Evolutionary conservation across 2,113 vertebrate genomes (phyloP).

Genomic region (Deroptyus accipitrinus): DNA sequence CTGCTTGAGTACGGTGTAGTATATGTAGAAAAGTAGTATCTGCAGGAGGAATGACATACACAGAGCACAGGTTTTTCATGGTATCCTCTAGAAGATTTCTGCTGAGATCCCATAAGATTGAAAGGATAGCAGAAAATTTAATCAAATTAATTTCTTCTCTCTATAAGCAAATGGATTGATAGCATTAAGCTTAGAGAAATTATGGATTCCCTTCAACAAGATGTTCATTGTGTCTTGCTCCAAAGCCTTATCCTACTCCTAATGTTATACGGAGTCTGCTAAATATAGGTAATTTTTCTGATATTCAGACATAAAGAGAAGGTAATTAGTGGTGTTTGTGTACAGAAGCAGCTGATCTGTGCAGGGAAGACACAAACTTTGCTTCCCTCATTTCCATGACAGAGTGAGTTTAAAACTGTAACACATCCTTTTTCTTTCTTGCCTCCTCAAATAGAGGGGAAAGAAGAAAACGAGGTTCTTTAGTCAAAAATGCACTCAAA

Average conservation of each 20-base stretch:
- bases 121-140: neutral
- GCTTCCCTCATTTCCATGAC: neutral
- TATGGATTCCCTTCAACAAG: neutral
- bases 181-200: neutral
- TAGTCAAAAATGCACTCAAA: neutral
- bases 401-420: neutral
- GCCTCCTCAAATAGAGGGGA: neutral
- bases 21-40: neutral
- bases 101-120: neutral
- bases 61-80: neutral
- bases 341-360: slow-evolving; percentile 13
- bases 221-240: neutral
- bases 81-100: neutral
- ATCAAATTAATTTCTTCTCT: slow-evolving; percentile 4
- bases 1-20: neutral
- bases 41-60: neutral
- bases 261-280: neutral
- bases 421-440: neutral
- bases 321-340: slow-evolving; percentile 29
- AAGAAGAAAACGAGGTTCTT: neutral
- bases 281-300: slow-evolving; percentile 46
- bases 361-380: neutral
- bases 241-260: neutral
- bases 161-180: neutral
- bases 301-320: slow-evolving; percentile 31